Base-by-base conservation (phyloP, 2,113 vertebrate species). In the Chaenogobius annularis region DNA sequence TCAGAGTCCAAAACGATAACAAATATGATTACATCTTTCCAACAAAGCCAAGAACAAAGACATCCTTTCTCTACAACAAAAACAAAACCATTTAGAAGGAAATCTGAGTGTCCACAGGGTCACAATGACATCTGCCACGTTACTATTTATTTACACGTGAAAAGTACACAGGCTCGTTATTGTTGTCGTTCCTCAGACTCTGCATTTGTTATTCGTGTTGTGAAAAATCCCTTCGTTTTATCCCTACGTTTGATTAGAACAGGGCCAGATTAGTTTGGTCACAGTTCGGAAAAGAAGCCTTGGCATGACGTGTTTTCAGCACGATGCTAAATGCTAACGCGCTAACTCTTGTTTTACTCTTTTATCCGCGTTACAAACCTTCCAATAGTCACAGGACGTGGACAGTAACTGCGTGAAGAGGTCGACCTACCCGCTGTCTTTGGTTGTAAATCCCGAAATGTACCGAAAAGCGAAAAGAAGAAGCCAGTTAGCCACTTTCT, bases 401-500 rank as follows among this genome's bases (percentile, higher is more conserved):
- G 11, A 6, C 7, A 2, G 17, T 3, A 20, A 3, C 10, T 52
- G 9, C 3, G 4, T 10, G 0, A 3, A 0, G 20, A 0, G n/a
- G 8, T 7, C 26, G 3, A 52, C 82, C 55, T 83, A 89, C 88
- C 88, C 62, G 74, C 52, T 68, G 80, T 73, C 50, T 71, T 69
- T 35, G 74, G 10, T 7, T 11, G 58, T 47, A 62, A 50, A 70
- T 1, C 31, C 17, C 7, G 35, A 15, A 8, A 69, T 62, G 56
- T 23, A 1, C 11, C 9, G 68, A 58, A 63, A 63, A 63, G 63
- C 17, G 54, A 66, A 58, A 12, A 23, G 14, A 56, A 40, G 1
- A 5, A 69, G 54, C 61, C 17, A 31, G 74, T 56, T 68, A 74
- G 66, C 54, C 31, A 46, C 14, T 26, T 37, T 61, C 26, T 61